phyloP scores from a whole-genome alignment of 2,797 vertebrate species.

The Gambusia yucatana region DNA sequence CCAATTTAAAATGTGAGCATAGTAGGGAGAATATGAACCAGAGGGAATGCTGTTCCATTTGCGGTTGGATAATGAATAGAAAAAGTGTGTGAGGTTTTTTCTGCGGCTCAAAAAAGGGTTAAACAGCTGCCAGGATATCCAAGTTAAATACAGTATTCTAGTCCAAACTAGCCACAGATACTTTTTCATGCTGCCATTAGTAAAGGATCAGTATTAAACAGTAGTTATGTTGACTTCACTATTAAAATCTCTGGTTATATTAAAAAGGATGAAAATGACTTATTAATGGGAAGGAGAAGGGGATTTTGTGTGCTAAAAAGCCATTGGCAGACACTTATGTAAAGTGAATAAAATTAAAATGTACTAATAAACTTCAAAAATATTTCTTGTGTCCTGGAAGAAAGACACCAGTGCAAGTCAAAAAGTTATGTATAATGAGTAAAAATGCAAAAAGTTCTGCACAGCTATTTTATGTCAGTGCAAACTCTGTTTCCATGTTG shows the following conservation, averaged over 20 bases:
- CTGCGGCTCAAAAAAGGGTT: conserved; percentile 10
- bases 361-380: not conserved
- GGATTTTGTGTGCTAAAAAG: not conserved
- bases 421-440: not conserved
- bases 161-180: not conserved
- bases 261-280: not conserved
- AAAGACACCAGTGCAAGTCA: not conserved
- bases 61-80: conserved; percentile 40
- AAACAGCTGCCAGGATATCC: not conserved
- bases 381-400: not conserved
- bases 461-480: not conserved
- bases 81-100: conserved; percentile 10
- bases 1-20: conserved; percentile 64
- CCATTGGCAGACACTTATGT: not conserved
- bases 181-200: not conserved
- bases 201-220: not conserved
- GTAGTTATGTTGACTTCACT: not conserved
- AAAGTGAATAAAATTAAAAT: not conserved
- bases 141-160: not conserved
- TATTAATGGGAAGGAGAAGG: not conserved
- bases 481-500: not conserved
- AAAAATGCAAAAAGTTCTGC: not conserved
- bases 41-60: conserved; percentile 39
- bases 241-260: not conserved
- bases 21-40: conserved; percentile 48